Evolutionary conservation across 2,888 invertebrate genomes (phyloP).

Genomic region (Poecilobothrus nobilitatus): DNA sequence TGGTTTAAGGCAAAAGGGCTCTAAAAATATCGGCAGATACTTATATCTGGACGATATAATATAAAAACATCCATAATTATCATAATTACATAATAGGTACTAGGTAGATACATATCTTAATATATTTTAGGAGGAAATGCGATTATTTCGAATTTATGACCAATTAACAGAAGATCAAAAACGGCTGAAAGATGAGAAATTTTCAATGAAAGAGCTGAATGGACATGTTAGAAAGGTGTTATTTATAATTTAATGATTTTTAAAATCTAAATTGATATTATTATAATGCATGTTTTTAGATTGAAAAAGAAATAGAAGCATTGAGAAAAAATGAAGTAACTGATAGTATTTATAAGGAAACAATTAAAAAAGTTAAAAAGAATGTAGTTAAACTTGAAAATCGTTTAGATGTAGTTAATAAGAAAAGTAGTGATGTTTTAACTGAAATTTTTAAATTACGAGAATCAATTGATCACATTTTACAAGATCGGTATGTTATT

Average conservation of each 20-base stretch:
- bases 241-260: background rate
- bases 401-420: slow-evolving; percentile 65
- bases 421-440: slow-evolving; percentile 65
- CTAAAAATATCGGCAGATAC: too few species aligned
- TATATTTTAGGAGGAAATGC: background rate
- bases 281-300: slow-evolving; percentile 23
- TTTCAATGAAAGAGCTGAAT: background rate
- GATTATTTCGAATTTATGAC: background rate
- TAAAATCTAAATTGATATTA: background rate
- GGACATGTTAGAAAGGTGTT: background rate
- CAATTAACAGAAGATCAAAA: background rate
- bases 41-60: too few species aligned
- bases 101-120: background rate
- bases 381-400: slow-evolving; percentile 61
- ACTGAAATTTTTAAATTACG: slow-evolving; percentile 65
- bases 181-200: background rate
- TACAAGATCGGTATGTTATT: slow-evolving; percentile 59
- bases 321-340: slow-evolving; percentile 45
- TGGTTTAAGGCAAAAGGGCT: too few species aligned
- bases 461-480: slow-evolving; percentile 69
- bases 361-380: slow-evolving; percentile 41
- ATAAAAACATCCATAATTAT: slow-evolving; percentile 41
- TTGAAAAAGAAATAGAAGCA: slow-evolving; percentile 39
- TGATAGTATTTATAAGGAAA: slow-evolving; percentile 44
- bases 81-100: slow-evolving; percentile 47